These are phyloP conservation scores for Leptopilina boulardi DNA, from an alignment of 1,140 invertebrate species.

Conservation along the genomic window DNA sequence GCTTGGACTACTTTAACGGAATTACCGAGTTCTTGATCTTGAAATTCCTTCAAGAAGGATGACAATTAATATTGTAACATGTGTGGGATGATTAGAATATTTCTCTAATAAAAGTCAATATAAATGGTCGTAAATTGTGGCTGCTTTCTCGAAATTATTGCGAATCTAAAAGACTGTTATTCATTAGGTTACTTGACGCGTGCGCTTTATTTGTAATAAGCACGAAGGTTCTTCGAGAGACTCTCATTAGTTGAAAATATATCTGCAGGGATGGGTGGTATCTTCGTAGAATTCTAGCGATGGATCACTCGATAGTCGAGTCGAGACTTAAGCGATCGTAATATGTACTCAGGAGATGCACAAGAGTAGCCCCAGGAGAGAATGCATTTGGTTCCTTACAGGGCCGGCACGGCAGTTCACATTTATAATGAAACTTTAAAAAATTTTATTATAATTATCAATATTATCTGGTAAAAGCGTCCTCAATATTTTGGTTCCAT, in stretches of 20 bases:
- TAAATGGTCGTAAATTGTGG: not conserved
- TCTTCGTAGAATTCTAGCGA: constrained; percentile 68
- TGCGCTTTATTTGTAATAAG: constrained; percentile 25
- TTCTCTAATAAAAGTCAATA: not conserved
- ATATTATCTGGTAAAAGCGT: no score
- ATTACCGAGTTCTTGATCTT: not conserved
- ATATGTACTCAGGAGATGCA: constrained; percentile 61
- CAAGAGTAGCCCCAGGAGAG: constrained; percentile 60
- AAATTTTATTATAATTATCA: not conserved
- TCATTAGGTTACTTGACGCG: constrained; percentile 4
- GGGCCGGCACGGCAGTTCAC: not conserved
- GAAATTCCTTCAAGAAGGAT: no score
- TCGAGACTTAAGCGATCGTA: constrained; percentile 72
- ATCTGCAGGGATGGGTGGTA: constrained; percentile 54
- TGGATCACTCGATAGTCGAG: constrained; percentile 71
- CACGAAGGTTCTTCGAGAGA: constrained; percentile 52
- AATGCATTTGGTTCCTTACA: constrained; percentile 44
- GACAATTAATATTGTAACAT: not conserved
- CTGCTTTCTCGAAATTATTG: not conserved
- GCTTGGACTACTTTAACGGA: not conserved
- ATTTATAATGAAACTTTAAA: not conserved
- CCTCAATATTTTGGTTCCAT: no score
- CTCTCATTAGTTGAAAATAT: constrained; percentile 65
- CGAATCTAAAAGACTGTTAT: not conserved
- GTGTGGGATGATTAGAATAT: constrained; percentile 10